These are phyloP conservation scores for Pseudachorutes palmiensis DNA, from an alignment of 1,140 invertebrate species.

Conservation along the genomic window DNA sequence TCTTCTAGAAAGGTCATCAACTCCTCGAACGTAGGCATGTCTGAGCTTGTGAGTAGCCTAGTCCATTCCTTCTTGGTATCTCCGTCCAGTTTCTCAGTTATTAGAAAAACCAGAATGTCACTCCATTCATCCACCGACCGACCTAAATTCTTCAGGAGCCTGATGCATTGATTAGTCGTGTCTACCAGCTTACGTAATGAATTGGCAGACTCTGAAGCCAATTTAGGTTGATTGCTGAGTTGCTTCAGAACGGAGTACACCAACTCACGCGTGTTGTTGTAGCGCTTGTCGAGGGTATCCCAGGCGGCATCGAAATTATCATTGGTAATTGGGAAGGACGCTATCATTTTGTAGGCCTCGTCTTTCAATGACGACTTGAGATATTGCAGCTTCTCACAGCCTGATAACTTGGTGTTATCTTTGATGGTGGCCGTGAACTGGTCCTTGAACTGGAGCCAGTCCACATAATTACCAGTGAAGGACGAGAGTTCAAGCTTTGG, in stretches of 20 bases:
- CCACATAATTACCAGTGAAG: not conserved
- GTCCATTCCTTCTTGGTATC: conserved; percentile 14
- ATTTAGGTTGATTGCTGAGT: not conserved
- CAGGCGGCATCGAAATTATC: not conserved
- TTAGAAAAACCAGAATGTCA: not conserved
- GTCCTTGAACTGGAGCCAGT: conserved; percentile 13
- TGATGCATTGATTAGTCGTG: not conserved
- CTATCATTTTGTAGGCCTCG: not conserved
- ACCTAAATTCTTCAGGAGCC: not conserved
- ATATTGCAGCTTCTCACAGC: conserved; percentile 15
- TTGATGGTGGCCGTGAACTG: not conserved
- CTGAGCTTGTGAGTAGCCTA: not conserved
- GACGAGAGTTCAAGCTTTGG: conserved; percentile 5
- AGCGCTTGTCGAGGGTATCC: not conserved
- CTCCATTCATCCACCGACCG: conserved; percentile 8
- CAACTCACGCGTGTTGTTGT: not conserved
- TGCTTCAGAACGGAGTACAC: not conserved
- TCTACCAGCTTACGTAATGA: conserved; percentile 9
- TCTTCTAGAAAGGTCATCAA: conserved; percentile 3
- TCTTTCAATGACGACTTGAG: not conserved
- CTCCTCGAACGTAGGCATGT: not conserved
- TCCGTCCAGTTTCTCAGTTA: conserved; percentile 14
- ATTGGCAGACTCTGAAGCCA: not conserved
- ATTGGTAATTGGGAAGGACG: not conserved
- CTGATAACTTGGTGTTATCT: not conserved